These are phyloP conservation scores for Dryococelus australis DNA, from an alignment of 2,888 invertebrate genomes.

Conservation along the genomic window DNA sequence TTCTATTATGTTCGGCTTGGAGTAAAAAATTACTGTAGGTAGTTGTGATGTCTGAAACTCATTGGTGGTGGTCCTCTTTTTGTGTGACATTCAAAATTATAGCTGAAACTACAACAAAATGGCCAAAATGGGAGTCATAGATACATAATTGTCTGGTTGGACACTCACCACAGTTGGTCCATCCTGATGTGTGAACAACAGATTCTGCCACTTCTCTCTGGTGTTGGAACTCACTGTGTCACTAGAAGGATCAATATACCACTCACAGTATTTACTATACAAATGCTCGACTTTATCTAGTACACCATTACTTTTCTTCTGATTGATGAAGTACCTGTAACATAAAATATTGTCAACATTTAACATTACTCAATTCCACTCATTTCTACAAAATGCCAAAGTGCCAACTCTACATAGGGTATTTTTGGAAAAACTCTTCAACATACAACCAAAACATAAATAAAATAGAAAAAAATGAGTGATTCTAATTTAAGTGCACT, in stretches of 20 bases:
- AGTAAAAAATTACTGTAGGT: no score
- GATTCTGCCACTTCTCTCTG: conserved; percentile 76
- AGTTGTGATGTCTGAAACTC: no score
- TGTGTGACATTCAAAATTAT: no score
- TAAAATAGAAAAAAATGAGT: no score
- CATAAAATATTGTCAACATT: not conserved
- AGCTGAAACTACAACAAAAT: no score
- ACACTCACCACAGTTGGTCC: conserved; percentile 66
- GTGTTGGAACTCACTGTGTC: conserved; percentile 60
- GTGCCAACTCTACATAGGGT: no score
- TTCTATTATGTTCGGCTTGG: no score
- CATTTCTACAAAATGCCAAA: not conserved
- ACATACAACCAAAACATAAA: no score
- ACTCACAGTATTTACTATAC: conserved; percentile 70
- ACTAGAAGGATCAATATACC: conserved; percentile 63
- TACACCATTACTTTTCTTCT: conserved; percentile 70
- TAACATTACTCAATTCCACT: not conserved
- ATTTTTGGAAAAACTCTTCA: no score
- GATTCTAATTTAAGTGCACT: no score
- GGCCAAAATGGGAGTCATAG: no score
- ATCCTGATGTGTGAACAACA: conserved; percentile 62
- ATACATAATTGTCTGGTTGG: not conserved
- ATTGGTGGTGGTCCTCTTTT: no score
- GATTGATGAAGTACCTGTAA: conserved; percentile 68
- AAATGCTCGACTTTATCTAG: conserved; percentile 69